A percentile compares a stretch with the other conserved stretches of the same genome.
Conservation (phyloP, 2,797 vertebrate genomes). For the Emydoidea blandingii region DNA sequence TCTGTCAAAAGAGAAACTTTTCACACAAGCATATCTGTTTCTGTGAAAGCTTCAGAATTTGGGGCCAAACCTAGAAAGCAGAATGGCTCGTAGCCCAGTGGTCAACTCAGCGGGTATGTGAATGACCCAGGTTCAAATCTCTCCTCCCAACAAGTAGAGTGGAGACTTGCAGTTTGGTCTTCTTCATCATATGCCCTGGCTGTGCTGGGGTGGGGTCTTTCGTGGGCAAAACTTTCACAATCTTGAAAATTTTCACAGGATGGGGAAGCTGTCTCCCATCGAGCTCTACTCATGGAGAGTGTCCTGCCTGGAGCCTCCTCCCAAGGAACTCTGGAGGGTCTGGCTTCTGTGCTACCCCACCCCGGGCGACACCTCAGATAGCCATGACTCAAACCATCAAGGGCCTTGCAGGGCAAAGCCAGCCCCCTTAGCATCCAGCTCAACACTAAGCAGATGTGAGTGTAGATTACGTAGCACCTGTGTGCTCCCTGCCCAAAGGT, state of each 20-base stretch:
- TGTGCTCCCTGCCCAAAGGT: accelerated
- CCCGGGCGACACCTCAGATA: neutral
- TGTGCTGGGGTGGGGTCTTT: neutral
- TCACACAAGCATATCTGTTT: neutral
- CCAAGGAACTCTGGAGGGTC: neutral
- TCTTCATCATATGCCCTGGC: neutral
- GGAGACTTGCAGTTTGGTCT: neutral
- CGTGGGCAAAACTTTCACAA: neutral
- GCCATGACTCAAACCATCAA: neutral
- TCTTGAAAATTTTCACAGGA: neutral
- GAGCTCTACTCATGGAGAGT: neutral
- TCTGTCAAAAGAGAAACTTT: too few relatives aligned
- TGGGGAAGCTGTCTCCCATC: too few relatives aligned
- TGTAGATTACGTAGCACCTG: neutral
- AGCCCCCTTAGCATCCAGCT: neutral
- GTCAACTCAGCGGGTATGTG: neutral
- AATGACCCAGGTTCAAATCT: neutral
- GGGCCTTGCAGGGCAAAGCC: neutral
- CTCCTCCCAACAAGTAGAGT: neutral
- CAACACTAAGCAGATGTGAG: neutral
- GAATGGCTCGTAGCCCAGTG: neutral
- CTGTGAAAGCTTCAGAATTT: neutral
- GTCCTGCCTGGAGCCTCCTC: neutral
- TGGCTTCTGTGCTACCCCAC: neutral
- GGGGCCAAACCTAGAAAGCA: neutral